Evolutionary conservation across 2,797 vertebrate species (phyloP), one percentile per base, ranked within the genome.

Genomic region (Megalops cyprinoides): DNA sequence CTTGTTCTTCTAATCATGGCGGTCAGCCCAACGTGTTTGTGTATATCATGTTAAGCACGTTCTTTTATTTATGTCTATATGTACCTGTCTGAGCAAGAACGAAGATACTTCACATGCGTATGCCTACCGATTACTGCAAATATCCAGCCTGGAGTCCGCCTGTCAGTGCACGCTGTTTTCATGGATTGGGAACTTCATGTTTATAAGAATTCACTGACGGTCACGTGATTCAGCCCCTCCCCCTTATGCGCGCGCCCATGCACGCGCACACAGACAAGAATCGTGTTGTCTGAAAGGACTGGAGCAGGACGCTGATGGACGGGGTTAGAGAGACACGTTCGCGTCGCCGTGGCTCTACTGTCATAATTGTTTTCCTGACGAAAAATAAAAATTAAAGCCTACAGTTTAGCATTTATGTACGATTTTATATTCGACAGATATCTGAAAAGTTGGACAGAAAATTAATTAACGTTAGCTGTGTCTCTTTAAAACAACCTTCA

Each of bases 171-270:
- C 31, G 79, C 44, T 74, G 77, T 58, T 73, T 48, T 53, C 55
- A 15, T 25, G 65, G 75, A 80, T 20, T 49, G 86, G 78, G 77
- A 79, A 79, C 12, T 86, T 65, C 80, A 20, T 87, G 86, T 90
- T 92, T 92, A 93, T 91, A 85, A 83, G 77, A 79, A 74, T 73
- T 0, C 82, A 88, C 78, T 85, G 69, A 69, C 71, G 76, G 78
- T 74, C 92, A 92, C 87, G 90, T 92, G 91, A 91, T 39, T 46
- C 20, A 15, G 28, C 71, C 71, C 75, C 74, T 82, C 75, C 44
- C 69, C 71, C 78, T 82, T 23, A n/a, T 39, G 20, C 74, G 76
- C 51, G 31, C 0, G 0, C 84, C 83, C 86, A 84, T 55, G 6
- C 4, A n/a, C n/a, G n/a, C n/a, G n/a, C n/a, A n/a, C n/a, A n/a